These are phyloP conservation scores for Ophioninae sp. DNA, from an alignment of 2,888 invertebrate genomes.

Conservation along the genomic window DNA sequence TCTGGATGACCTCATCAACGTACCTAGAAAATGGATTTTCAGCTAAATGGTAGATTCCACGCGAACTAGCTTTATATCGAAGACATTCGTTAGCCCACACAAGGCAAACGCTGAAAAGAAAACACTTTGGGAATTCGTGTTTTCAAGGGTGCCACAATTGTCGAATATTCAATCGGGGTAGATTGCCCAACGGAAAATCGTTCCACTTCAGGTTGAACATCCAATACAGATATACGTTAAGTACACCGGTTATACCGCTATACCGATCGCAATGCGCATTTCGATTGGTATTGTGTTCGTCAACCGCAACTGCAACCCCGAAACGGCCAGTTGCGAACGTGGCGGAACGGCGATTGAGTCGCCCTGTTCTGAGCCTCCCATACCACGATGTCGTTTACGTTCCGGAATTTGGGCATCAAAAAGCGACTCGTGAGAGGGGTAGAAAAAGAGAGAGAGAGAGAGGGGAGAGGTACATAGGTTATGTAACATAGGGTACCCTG, in stretches of 20 bases:
- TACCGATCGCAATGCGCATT: slow-evolving; percentile 65
- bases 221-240: slow-evolving; percentile 19
- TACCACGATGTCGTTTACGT: slow-evolving; percentile 38
- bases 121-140: neutral
- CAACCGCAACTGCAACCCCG: slow-evolving; percentile 75
- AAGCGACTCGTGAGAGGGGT: slow-evolving; percentile 60
- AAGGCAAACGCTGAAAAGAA: neutral
- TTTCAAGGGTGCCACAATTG: slow-evolving; percentile 11
- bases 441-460: slow-evolving; percentile 23
- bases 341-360: slow-evolving; percentile 61
- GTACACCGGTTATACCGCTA: slow-evolving; percentile 14
- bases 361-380: slow-evolving; percentile 35
- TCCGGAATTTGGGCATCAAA: slow-evolving; percentile 66
- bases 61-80: neutral
- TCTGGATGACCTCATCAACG: neutral
- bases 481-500: too few relatives aligned
- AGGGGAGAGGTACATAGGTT: too few relatives aligned
- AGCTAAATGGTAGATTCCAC: neutral
- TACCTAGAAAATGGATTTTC: neutral
- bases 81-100: neutral
- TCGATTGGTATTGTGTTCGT: slow-evolving; percentile 73
- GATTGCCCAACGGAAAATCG: slow-evolving; percentile 12
- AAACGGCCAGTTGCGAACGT: slow-evolving; percentile 66
- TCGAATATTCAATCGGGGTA: slow-evolving; percentile 13
- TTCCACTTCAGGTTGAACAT: slow-evolving; percentile 20